These are phyloP conservation scores for Drosophila navojoa DNA, from an alignment of 1,140 invertebrate genomes.

Conservation along the genomic window DNA sequence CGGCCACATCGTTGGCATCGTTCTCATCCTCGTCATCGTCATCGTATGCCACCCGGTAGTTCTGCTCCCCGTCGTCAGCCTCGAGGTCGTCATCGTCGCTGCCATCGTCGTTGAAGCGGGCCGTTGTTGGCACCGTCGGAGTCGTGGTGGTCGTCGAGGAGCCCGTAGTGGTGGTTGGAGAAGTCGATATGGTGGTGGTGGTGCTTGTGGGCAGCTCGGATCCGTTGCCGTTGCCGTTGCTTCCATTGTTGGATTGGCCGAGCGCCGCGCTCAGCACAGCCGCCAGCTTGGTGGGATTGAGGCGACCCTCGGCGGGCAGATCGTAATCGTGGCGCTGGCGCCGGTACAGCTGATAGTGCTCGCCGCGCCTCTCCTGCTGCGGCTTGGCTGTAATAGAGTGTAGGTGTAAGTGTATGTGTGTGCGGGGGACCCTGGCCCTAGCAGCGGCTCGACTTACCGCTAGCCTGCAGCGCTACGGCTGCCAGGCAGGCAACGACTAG, in stretches of 20 bases:
- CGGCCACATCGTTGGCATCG: slow-evolving; percentile 5
- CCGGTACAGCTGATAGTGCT: slow-evolving; percentile 40
- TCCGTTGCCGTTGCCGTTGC: slow-evolving; percentile 14
- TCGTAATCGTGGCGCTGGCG: slow-evolving; percentile 53
- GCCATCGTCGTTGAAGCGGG: not conserved
- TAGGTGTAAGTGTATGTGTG: not conserved
- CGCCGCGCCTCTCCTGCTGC: slow-evolving; percentile 29
- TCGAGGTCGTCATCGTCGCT: slow-evolving; percentile 19
- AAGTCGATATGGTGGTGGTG: slow-evolving; percentile 9
- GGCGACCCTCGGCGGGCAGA: slow-evolving; percentile 53
- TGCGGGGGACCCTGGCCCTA: not conserved
- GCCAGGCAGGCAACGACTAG: slow-evolving; percentile 63
- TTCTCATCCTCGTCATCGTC: slow-evolving; percentile 17
- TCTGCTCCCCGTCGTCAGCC: slow-evolving; percentile 5
- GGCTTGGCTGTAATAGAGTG: slow-evolving; percentile 47
- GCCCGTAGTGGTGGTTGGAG: slow-evolving; percentile 27
- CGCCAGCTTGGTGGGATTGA: slow-evolving; percentile 56
- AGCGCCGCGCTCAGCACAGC: slow-evolving; percentile 38
- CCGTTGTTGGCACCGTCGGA: not conserved
- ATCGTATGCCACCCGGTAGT: slow-evolving; percentile 4
- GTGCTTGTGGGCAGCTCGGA: not conserved
- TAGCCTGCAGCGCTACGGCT: slow-evolving; percentile 36
- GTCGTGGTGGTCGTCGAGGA: slow-evolving; percentile 23
- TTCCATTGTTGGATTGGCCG: slow-evolving; percentile 3
- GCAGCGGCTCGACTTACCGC: slow-evolving; percentile 42